These are phyloP conservation scores for Smutsia temminckii DNA, from an alignment of 2,797 vertebrate genomes.

Conservation along the genomic window DNA sequence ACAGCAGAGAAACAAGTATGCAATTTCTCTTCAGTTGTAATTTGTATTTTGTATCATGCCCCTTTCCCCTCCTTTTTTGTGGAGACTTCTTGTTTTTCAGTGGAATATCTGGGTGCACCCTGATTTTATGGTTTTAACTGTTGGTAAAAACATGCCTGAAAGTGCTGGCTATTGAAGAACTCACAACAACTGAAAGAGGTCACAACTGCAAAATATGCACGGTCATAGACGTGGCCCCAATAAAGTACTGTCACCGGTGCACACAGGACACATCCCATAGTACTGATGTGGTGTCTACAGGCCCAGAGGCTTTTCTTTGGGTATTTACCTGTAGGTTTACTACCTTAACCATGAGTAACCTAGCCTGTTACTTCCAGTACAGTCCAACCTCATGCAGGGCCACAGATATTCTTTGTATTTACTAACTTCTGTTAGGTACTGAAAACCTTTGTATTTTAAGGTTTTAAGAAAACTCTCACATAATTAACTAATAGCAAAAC, in stretches of 20 bases:
- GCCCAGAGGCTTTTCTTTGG: background rate
- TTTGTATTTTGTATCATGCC: background rate
- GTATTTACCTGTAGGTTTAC: background rate
- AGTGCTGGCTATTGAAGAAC: background rate
- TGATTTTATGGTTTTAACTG: background rate
- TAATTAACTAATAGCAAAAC: background rate
- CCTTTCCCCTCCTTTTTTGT: background rate
- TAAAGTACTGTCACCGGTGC: background rate
- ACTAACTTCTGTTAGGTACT: background rate
- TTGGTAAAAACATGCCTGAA: background rate
- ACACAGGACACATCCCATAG: accelerated
- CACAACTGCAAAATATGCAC: background rate
- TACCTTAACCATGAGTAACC: background rate
- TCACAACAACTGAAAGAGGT: background rate
- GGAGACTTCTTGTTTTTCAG: slow-evolving; percentile 17
- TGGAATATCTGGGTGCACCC: background rate
- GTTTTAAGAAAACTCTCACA: slow-evolving; percentile 47
- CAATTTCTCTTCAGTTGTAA: slow-evolving; percentile 11
- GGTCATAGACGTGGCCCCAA: background rate
- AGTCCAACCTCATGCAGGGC: background rate
- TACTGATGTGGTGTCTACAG: background rate
- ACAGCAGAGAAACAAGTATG: slow-evolving; percentile 28
- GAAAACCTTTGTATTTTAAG: background rate
- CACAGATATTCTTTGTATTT: background rate
- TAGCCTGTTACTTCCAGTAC: background rate